Conservation (phyloP, 2,113 vertebrate species). For the Rhagologus leucostigma region DNA sequence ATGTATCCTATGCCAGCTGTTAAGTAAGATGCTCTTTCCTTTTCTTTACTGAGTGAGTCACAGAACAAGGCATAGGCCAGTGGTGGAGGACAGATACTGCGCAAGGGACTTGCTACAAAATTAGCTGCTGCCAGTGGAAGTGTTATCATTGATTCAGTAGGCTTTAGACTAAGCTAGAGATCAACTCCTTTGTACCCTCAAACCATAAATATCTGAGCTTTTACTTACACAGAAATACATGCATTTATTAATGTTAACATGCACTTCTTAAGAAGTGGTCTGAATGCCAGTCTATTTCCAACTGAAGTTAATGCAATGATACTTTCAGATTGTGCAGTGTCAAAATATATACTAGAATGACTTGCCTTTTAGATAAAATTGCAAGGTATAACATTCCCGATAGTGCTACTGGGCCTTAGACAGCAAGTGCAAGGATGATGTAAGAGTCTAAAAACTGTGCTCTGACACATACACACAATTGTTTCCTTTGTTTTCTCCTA, state of each 20-base stretch:
- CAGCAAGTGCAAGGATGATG: background rate
- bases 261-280: background rate
- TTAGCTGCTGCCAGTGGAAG: background rate
- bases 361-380: background rate
- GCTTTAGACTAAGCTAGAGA: background rate
- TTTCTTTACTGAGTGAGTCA: background rate
- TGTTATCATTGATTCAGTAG: background rate
- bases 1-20: background rate
- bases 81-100: background rate
- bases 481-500: background rate
- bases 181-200: background rate
- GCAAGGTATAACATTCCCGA: background rate
- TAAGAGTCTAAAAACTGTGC: background rate
- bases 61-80: background rate
- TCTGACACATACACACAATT: background rate
- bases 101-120: background rate
- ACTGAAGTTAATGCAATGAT: background rate
- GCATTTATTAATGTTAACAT: background rate
- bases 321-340: background rate
- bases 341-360: background rate
- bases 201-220: background rate
- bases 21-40: background rate
- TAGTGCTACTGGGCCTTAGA: background rate
- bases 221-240: background rate
- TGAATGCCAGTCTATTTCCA: background rate